These are phyloP conservation scores for Daboia siamensis DNA, from an alignment of 2,113 vertebrate species.

Conservation along the genomic window DNA sequence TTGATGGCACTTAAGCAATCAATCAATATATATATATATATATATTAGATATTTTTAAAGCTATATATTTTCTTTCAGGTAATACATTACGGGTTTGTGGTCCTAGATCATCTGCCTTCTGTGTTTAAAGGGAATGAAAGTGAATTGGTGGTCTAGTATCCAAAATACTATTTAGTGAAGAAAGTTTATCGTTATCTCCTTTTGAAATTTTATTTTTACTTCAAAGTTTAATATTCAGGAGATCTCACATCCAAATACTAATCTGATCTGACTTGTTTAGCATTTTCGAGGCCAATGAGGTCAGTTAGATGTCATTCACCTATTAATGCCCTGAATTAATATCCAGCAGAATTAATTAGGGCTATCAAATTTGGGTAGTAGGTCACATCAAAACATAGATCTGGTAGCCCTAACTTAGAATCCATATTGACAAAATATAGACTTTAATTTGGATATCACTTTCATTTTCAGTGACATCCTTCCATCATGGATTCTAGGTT, in stretches of 20 bases:
- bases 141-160: neutral
- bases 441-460: neutral
- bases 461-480: neutral
- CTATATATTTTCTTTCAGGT: neutral
- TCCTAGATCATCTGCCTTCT: neutral
- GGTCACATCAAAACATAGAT: neutral
- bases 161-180: neutral
- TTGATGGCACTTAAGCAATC: neutral
- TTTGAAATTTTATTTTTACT: neutral
- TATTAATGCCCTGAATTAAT: neutral
- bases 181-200: neutral
- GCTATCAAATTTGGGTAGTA: neutral
- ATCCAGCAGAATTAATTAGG: neutral
- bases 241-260: neutral
- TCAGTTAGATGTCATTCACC: neutral
- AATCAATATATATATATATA: neutral
- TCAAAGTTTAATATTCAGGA: neutral
- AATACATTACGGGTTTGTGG: neutral
- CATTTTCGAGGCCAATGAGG: neutral
- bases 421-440: neutral
- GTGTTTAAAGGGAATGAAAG: neutral
- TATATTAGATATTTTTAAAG: neutral
- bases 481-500: neutral
- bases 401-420: neutral
- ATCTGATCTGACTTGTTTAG: neutral